These are phyloP conservation scores for Coptotermes formosanus DNA, from an alignment of 1,140 invertebrate genomes.

Conservation along the genomic window DNA sequence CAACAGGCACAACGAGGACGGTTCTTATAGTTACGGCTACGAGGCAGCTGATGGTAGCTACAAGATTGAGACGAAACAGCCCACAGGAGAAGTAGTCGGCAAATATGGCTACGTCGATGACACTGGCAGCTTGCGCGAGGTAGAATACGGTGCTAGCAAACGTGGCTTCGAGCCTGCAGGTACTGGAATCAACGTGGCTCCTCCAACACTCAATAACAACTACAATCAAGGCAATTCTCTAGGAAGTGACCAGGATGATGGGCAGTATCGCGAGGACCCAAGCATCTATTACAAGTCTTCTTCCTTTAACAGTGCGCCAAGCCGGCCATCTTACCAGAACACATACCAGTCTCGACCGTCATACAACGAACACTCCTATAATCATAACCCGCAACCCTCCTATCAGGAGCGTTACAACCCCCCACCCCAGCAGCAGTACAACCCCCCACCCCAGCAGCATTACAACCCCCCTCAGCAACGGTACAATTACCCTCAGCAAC, in stretches of 20 bases:
- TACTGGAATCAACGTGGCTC: slow-evolving; percentile 74
- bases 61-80: slow-evolving; percentile 87
- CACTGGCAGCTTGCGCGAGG: slow-evolving; percentile 56
- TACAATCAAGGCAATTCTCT: slow-evolving; percentile 45
- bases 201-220: slow-evolving; percentile 60
- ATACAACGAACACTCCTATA: slow-evolving; percentile 18
- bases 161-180: slow-evolving; percentile 74
- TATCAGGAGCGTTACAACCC: background rate
- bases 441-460: slow-evolving; percentile 36
- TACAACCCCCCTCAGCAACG: slow-evolving; percentile 40
- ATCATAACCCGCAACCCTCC: slow-evolving; percentile 31
- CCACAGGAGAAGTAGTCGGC: slow-evolving; percentile 71
- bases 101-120: slow-evolving; percentile 83
- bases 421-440: slow-evolving; percentile 33
- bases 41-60: slow-evolving; percentile 87
- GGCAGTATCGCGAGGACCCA: slow-evolving; percentile 79
- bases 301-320: slow-evolving; percentile 59
- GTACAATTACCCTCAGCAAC: slow-evolving; percentile 44
- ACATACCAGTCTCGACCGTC: slow-evolving; percentile 1
- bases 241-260: slow-evolving; percentile 62
- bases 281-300: slow-evolving; percentile 73
- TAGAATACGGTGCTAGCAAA: slow-evolving; percentile 72
- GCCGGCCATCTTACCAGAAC: slow-evolving; percentile 41
- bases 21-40: slow-evolving; percentile 84
- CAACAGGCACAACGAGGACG: slow-evolving; percentile 77